These are phyloP conservation scores for Prostheceraeus crozeri DNA, from an alignment of 2,888 invertebrate species.

Conservation along the genomic window DNA sequence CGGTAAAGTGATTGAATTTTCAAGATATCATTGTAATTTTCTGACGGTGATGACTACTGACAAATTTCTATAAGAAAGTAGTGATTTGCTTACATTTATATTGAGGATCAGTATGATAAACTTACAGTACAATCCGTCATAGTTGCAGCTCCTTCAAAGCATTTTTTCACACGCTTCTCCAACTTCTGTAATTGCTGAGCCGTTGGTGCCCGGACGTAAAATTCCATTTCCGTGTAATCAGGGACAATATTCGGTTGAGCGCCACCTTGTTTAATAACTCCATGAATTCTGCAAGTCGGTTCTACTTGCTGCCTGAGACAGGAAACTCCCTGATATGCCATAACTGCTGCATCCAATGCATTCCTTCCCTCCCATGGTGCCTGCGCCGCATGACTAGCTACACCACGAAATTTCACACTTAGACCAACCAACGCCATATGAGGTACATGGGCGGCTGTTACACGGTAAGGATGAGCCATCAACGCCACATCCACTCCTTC, in stretches of 20 bases:
- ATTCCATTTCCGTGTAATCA: constrained; percentile 2
- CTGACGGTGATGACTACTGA: no score
- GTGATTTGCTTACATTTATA: no score
- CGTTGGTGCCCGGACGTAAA: constrained; percentile 16
- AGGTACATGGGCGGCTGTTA: constrained; percentile 40
- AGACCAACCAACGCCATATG: constrained; percentile 19
- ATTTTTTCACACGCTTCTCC: constrained; percentile 40
- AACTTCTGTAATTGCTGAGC: constrained; percentile 3
- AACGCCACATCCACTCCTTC: constrained; percentile 42
- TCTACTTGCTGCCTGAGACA: constrained; percentile 55
- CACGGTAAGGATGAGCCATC: constrained; percentile 44
- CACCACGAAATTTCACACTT: constrained; percentile 43
- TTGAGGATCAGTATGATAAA: no score
- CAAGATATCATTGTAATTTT: no score
- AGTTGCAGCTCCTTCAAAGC: constrained; percentile 48
- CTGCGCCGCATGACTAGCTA: constrained; percentile 45
- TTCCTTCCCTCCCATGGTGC: constrained; percentile 54
- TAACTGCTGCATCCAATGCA: constrained; percentile 56
- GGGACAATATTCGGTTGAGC: constrained; percentile 12
- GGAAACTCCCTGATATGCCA: constrained; percentile 52
- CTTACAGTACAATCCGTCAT: constrained; percentile 48
- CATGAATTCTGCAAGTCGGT: constrained; percentile 42
- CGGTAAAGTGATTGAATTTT: no score
- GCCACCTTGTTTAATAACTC: constrained; percentile 23
- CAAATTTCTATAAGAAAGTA: no score